Evolutionary conservation across 2,113 vertebrate species (phyloP), one percentile per base, ranked within the genome.

Genomic region (Eonycteris spelaea): DNA sequence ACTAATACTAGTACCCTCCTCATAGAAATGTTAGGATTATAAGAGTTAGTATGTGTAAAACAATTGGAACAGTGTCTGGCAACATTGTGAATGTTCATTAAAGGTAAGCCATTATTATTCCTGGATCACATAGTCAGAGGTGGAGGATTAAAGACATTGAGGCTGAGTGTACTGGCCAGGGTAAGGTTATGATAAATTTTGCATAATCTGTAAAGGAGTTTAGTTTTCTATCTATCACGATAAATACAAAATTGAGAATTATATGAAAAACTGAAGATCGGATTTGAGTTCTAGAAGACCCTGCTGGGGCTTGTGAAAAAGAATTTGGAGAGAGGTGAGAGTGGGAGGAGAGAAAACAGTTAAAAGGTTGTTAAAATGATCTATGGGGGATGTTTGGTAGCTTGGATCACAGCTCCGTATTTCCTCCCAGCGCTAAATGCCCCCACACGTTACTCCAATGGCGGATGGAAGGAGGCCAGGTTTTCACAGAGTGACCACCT

Each of bases 221-320:
- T 55, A 77, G 24, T 43, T 93, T 88, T 88, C 93, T 85, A 68
- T 70, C 65, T 26, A 70, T 28, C 33, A 65, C 43, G 11, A 86
- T 68, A 80, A 91, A 61, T 89, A 33, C 51, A 86, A 28, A 65
- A 63, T 40, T 96, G 68, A 86, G 63, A 70, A 86, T 28, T 90
- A 70, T 68, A 51, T 63, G 8, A 71, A 87, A 89, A 93, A 96
- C 14, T 45, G 40, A 78, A 88, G 70, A 89, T 95, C 33, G 88
- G 24, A 67, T 90, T 77, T 89, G 78, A 33, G 43, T 53, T 85
- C 21, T 86, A 77, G 57, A 95, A 59, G 26, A 73, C 68, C n/a
- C 67, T 24, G 82, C 22, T 63, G 22, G 24, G 6, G 21, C 14
- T 78, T 84, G 7, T 79, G 28, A 70, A 93, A 93, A 93, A 67